phyloP scores from a whole-genome alignment of 2,888 invertebrate genomes.

The Erpobdella octoculata region DNA sequence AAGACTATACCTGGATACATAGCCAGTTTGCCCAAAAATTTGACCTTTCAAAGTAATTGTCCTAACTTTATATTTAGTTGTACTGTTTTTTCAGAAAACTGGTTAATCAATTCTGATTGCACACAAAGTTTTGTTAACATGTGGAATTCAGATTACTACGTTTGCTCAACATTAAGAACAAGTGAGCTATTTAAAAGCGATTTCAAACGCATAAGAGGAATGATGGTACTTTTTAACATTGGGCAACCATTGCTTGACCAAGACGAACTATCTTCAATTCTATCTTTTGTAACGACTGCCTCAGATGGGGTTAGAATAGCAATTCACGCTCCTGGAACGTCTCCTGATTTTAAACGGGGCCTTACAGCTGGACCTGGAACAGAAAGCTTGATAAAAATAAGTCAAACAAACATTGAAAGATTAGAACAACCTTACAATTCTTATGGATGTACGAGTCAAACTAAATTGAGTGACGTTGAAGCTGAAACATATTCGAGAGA shows the following conservation, averaged over 20 bases:
- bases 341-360: neutral
- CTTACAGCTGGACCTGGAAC: constrained; percentile 21
- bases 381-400: neutral
- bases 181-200: neutral
- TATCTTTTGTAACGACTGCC: neutral
- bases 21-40: neutral
- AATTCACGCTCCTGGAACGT: constrained; percentile 2
- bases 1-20: too few species aligned
- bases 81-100: neutral
- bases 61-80: neutral
- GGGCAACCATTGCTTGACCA: neutral
- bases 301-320: constrained; percentile 4
- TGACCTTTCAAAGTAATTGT: neutral
- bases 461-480: neutral
- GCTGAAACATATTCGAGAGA: neutral
- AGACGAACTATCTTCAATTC: neutral
- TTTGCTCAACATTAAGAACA: constrained; percentile 16
- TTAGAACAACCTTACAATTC: neutral
- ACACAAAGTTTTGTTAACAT: neutral
- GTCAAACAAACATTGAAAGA: neutral
- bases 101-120: neutral
- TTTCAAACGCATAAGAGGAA: neutral
- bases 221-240: constrained; percentile 12
- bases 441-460: neutral
- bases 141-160: constrained; percentile 8